Evolutionary conservation across 2,113 vertebrate genomes (phyloP).

Genomic region (Enhydra lutris): DNA sequence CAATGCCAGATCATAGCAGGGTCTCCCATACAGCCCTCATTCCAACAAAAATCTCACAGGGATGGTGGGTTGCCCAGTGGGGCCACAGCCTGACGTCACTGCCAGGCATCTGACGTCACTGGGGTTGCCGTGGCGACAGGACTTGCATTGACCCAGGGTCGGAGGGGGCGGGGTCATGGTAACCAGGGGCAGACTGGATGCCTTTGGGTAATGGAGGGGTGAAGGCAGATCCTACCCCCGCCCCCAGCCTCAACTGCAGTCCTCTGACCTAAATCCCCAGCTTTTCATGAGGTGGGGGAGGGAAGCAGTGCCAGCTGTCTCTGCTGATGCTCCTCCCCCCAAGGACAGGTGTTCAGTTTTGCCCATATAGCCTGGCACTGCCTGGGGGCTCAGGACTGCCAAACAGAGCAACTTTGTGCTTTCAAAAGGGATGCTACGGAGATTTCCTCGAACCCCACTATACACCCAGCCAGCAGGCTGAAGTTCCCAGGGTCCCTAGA

Average conservation of each 20-base stretch:
- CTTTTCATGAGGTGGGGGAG: constrained; percentile 25
- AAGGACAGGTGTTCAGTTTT: constrained; percentile 65
- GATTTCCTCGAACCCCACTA: not conserved
- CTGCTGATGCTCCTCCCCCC: not conserved
- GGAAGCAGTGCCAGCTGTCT: constrained; percentile 55
- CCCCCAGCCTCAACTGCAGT: not conserved
- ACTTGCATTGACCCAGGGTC: constrained; percentile 3
- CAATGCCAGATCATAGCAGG: not conserved
- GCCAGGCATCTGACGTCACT: constrained; percentile 30
- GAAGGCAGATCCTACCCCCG: not conserved
- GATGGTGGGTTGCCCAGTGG: not conserved
- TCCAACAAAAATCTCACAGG: not conserved
- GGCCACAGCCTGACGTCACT: constrained; percentile 43
- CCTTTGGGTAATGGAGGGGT: not conserved
- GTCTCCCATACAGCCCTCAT: accelerated
- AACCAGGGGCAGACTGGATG: not conserved
- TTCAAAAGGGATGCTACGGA: not conserved
- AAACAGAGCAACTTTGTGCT: constrained; percentile 31
- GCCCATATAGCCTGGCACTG: not conserved
- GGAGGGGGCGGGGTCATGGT: not conserved
- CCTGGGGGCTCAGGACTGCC: not conserved
- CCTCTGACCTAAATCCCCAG: constrained; percentile 66
- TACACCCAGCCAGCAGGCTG: not conserved
- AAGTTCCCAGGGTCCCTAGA: not conserved
- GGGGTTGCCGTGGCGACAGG: not conserved